Base-by-base conservation (phyloP, 2,797 vertebrate genomes). In the Eurystomus glaucurus region DNA sequence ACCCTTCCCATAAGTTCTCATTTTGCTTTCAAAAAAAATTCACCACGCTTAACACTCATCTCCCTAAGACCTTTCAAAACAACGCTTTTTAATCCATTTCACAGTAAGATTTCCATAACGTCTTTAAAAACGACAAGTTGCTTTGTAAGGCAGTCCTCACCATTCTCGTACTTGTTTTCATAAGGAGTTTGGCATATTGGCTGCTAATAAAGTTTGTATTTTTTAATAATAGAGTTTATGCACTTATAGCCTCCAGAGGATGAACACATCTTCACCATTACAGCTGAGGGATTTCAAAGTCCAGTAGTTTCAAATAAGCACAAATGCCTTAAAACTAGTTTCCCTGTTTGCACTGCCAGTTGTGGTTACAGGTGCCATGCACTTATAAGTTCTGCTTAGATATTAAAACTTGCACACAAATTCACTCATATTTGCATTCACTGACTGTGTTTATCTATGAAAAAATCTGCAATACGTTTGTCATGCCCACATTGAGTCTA, bases 321-420 rank as follows among this genome's bases (percentile, higher is more conserved):
- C 77, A 96, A 93, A 90, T 77, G 61, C 57, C 48, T 90, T 88
- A 83, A 95, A 95, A 85, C 43, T 77, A 43, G 43, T 85, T 94
- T 75, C 65, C 57, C 62, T 71, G 57, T 69, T 91, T 76, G 46
- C 57, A 61, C 81, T 46, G 71, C 78, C 60, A 92, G 61, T 94
- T 97, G 92, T 85, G 92, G 93, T 97, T 92, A 65, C 85, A 89
- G 86, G 84, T 95, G 90, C 70, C 87, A 93, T 0, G 48, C 43
- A 74, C 35, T 61, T 87, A 76, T 0, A 76, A 88, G 43, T 33
- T 81, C 76, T 65, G 58, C 83, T 86, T 89, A 87, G 68, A 71
- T 92, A 95, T 94, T 97, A 94, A 96, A 97, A 71, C 52, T 35
- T 28, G 69, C 86, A 78, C 68, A 87, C 41, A 95, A 80, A 89